A percentile compares a stretch with the other conserved stretches of the same genome.
These are phyloP conservation scores for Serinus canaria DNA, from an alignment of 2,113 vertebrate species.

Conservation along the genomic window DNA sequence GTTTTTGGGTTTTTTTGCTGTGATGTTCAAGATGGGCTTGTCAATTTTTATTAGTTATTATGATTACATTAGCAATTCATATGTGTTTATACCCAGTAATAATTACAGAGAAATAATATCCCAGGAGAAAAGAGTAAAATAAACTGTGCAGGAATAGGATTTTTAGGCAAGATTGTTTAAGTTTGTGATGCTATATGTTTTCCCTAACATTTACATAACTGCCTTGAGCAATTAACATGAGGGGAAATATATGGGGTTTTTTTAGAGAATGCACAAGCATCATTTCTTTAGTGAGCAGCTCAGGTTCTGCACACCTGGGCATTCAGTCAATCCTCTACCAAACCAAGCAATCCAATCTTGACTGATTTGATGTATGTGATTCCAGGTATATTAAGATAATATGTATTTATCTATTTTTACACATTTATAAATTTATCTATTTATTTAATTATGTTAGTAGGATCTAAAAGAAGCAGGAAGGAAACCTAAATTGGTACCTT, in stretches of 20 bases:
- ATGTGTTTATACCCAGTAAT: not conserved
- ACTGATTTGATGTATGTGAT: not conserved
- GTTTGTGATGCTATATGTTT: not conserved
- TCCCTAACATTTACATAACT: not conserved
- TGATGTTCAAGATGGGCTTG: not conserved
- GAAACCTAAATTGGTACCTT: not conserved
- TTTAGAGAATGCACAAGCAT: not conserved
- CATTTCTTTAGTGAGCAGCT: not conserved
- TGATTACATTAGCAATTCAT: not conserved
- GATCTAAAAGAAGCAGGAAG: not conserved
- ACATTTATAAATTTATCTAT: not conserved
- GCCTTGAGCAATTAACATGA: not conserved
- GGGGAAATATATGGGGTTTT: fast-evolving
- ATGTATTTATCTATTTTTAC: not conserved
- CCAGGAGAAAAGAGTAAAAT: not conserved
- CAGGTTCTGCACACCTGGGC: not conserved
- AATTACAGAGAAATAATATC: not conserved
- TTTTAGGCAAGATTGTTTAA: not conserved
- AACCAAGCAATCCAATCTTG: not conserved
- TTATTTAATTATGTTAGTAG: not conserved
- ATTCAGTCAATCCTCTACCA: not conserved
- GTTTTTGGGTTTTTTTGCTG: not conserved
- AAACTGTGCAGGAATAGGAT: not conserved
- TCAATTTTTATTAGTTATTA: not conserved
- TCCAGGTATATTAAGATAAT: not conserved